Evolutionary conservation across 1,140 invertebrate species (phyloP).

Genomic region (Drosophila albomicans): DNA sequence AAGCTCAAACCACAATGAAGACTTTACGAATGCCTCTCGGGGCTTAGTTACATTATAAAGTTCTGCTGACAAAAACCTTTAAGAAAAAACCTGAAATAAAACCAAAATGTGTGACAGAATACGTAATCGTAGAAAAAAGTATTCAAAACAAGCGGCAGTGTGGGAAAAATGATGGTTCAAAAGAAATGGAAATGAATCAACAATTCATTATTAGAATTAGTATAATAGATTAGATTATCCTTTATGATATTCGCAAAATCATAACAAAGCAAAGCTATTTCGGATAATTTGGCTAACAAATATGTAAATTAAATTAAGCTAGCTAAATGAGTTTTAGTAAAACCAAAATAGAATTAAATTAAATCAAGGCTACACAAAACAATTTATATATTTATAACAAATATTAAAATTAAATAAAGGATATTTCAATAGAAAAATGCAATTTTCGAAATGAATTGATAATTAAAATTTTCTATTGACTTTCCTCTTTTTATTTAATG

Average conservation of each 20-base stretch:
- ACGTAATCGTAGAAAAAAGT: slow-evolving; percentile 1
- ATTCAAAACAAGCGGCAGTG: background rate
- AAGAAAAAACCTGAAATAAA: slow-evolving; percentile 16
- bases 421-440: too few species aligned
- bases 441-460: too few species aligned
- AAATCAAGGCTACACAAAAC: too few species aligned
- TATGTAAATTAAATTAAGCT: too few species aligned
- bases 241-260: background rate
- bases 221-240: background rate
- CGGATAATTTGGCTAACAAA: too few species aligned
- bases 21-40: slow-evolving; percentile 7
- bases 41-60: slow-evolving; percentile 23
- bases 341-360: too few species aligned
- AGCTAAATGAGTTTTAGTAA: too few species aligned
- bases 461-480: too few species aligned
- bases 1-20: slow-evolving; percentile 26
- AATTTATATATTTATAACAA: too few species aligned
- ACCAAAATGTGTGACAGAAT: too few species aligned
- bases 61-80: background rate
- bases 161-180: background rate
- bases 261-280: background rate
- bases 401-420: too few species aligned
- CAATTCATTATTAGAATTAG: background rate
- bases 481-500: too few species aligned
- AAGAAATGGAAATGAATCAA: background rate